These are phyloP conservation scores for Cinclus cinclus DNA, from an alignment of 2,113 vertebrate genomes.

Conservation along the genomic window DNA sequence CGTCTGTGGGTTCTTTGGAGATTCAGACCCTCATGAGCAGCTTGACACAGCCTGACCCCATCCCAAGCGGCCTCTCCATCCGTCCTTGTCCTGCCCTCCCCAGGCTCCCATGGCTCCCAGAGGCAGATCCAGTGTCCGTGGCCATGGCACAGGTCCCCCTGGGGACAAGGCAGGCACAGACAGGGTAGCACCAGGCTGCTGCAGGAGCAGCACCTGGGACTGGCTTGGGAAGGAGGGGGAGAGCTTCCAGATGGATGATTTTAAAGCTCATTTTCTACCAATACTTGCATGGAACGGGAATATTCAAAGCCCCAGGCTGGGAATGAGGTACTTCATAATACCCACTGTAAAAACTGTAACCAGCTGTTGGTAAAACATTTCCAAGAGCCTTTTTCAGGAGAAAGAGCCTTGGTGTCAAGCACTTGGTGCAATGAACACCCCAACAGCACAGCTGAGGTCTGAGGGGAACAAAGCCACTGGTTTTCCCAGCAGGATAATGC, in stretches of 20 bases:
- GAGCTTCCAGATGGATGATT: not conserved
- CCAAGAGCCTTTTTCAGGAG: not conserved
- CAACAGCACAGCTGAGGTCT: not conserved
- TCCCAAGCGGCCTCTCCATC: not conserved
- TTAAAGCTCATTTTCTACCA: not conserved
- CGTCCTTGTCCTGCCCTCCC: rapidly evolving
- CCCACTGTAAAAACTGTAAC: not conserved
- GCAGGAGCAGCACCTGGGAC: not conserved
- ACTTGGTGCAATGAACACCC: not conserved
- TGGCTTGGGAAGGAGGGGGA: not conserved
- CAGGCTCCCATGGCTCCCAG: not conserved
- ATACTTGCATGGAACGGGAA: rapidly evolving
- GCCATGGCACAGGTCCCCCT: rapidly evolving
- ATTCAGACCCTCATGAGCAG: not conserved
- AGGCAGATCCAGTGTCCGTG: not conserved
- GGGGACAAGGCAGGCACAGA: not conserved
- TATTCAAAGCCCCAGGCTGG: not conserved
- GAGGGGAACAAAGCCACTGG: not conserved
- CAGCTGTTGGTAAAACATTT: not conserved
- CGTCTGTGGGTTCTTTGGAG: not conserved
- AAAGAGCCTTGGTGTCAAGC: not conserved
- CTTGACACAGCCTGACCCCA: rapidly evolving
- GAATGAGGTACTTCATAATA: not conserved
- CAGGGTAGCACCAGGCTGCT: not conserved
- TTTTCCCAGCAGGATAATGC: not conserved